Conservation (phyloP, 2,888 invertebrate genomes). For the Hirtodrosophila trivittata region DNA sequence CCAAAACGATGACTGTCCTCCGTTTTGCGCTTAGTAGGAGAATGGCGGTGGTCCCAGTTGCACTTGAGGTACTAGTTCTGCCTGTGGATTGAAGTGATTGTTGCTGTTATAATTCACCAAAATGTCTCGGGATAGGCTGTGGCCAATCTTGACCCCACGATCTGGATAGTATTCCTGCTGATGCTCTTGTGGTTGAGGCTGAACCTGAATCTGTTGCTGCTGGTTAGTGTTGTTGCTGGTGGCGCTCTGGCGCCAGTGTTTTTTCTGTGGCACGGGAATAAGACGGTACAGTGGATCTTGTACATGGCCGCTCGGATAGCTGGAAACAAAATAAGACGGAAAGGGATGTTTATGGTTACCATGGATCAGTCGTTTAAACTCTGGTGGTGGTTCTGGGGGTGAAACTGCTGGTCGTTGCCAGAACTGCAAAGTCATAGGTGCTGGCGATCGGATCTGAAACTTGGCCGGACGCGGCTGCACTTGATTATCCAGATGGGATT, state of each 20-base stretch:
- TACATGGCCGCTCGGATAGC: slow-evolving; percentile 53
- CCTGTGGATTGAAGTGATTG: slow-evolving; percentile 85
- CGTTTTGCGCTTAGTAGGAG: slow-evolving; percentile 69
- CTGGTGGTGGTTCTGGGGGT: slow-evolving; percentile 57
- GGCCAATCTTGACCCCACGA: slow-evolving; percentile 84
- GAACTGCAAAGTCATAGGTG: slow-evolving; percentile 58
- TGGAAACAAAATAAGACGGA: slow-evolving; percentile 68
- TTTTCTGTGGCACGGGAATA: slow-evolving; percentile 58
- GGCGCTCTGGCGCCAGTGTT: slow-evolving; percentile 58
- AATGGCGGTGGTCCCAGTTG: slow-evolving; percentile 66
- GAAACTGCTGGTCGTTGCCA: slow-evolving; percentile 57
- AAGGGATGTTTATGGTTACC: slow-evolving; percentile 48
- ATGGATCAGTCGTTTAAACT: slow-evolving; percentile 60
- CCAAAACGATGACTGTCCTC: slow-evolving; percentile 54
- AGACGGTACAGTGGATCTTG: slow-evolving; percentile 58
- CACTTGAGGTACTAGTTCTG: slow-evolving; percentile 75
- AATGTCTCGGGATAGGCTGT: slow-evolving; percentile 82
- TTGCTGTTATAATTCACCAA: slow-evolving; percentile 86
- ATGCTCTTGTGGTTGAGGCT: slow-evolving; percentile 83
- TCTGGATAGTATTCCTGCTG: slow-evolving; percentile 85
- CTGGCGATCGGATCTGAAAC: slow-evolving; percentile 69
- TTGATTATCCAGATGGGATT: slow-evolving; percentile 56
- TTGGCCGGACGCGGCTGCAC: slow-evolving; percentile 41
- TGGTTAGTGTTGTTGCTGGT: slow-evolving; percentile 85
- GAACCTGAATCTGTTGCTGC: slow-evolving; percentile 84